Base-by-base conservation (phyloP, 2,888 invertebrate genomes). In the Epiblema foenella region DNA sequence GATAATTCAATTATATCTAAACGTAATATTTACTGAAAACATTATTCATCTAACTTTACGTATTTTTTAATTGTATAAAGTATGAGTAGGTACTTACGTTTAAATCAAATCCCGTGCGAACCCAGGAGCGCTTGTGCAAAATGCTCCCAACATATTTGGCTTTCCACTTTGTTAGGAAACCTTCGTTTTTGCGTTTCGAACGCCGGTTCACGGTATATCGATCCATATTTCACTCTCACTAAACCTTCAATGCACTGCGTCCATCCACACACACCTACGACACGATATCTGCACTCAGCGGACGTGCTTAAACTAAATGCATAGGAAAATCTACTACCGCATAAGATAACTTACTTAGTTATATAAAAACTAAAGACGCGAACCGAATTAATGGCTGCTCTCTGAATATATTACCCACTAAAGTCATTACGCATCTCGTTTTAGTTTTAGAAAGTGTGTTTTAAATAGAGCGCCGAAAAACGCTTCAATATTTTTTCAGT, bases 341-440 rank as follows among this genome's bases (percentile, higher is more conserved):
- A 81, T 83, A 79, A 83, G 79, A 88, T 78, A 87, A 71, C 85
- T 74, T 76, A 71, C 85, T 74, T 76, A 78, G 85, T 87, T 90
- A 89, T 85, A 86, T 90, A 88, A 89, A 86, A 86, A 78, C 79
- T 85, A 88, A 87, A 87, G 85, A 86, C 83, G 82, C 88, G 85
- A 82, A 84, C 78, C 83, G 82, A 86, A 87, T 88, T 88, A 85
- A 88, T 86, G 86, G 83, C 81, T 79, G 79, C 79, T 83, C 80
- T 84, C 81, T 81, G 83, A 83, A 83, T 86, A 83, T 73, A 78
- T 80, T 83, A 80, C 77, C 76, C 68, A 63, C 71, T 72, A 73
- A 73, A 68, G 74, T 74, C 62, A 75, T 73, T 70, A 59, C 67
- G 73, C 65, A 66, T 67, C 66, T 67, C 52, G 60, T 62, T 66